Evolutionary conservation across 2,113 vertebrate genomes (phyloP).

Genomic region (Brachirus orientalis): DNA sequence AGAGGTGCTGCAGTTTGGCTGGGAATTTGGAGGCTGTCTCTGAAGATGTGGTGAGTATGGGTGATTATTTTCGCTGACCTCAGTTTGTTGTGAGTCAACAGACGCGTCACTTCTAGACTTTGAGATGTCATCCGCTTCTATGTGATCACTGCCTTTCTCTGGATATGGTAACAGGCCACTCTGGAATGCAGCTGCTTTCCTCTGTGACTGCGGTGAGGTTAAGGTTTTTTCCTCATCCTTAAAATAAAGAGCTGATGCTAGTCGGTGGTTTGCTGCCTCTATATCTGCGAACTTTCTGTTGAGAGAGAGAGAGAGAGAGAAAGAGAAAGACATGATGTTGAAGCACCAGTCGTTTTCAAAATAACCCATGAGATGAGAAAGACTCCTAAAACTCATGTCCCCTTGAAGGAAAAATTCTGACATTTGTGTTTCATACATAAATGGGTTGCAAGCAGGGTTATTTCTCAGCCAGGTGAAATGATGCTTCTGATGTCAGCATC

Average conservation of each 20-base stretch:
- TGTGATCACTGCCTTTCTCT: background rate
- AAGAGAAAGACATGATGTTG: background rate
- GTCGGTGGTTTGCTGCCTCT: slow-evolving; percentile 82
- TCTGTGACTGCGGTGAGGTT: slow-evolving; percentile 23
- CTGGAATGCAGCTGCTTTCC: slow-evolving; percentile 12
- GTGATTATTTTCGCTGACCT: slow-evolving; percentile 37
- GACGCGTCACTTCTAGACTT: slow-evolving; percentile 1
- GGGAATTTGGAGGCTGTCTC: slow-evolving; percentile 28
- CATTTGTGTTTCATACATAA: no score
- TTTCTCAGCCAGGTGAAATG: no score
- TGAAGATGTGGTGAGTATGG: slow-evolving; percentile 22
- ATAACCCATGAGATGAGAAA: background rate
- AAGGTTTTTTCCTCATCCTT: slow-evolving; percentile 53
- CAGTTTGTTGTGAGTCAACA: slow-evolving; percentile 14
- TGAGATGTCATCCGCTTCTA: background rate
- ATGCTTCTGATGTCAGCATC: no score
- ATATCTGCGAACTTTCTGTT: slow-evolving; percentile 85
- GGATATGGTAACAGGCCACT: slow-evolving; percentile 16
- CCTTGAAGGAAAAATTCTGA: no score
- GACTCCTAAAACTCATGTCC: background rate
- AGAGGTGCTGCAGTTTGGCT: background rate
- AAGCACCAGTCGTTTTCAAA: background rate
- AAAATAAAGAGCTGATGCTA: slow-evolving; percentile 72
- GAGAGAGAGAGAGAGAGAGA: slow-evolving; percentile 32
- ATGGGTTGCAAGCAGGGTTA: no score